Base-by-base conservation (phyloP, 2,113 vertebrate genomes). In the Bufo gargarizans region DNA sequence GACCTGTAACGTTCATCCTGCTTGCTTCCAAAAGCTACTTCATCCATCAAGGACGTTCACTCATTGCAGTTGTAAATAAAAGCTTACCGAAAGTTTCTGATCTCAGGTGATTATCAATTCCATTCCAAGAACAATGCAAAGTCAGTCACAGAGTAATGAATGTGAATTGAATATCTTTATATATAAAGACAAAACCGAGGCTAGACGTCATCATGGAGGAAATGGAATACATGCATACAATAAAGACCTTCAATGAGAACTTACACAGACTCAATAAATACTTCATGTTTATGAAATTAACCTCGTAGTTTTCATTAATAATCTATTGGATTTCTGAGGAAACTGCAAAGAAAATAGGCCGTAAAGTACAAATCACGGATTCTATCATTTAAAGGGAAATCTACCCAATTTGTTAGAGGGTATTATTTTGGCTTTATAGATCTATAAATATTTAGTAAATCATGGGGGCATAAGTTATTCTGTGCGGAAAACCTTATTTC, bases 31-130 rank as follows among this genome's bases (percentile, higher is more conserved):
- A 33, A 6, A 22, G 53, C 50, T 22, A 33, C 10, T n/a, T 33
- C 55, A 59, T 7, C 7, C 79, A 81, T 43, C 79, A 82, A 82
- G 79, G 56, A 82, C 79, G 33, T 82, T 63, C 55, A 14, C 14
- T 61, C 58, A 2, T 82, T 14, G 79, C 58, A 13, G 56, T 82
- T 49, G 79, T 63, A 82, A 61, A 82, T 63, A 45, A 33, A 82
- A 61, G 33, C 33, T 45, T 63, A 17, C 58, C 20, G 79, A 47
- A 9, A 58, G 43, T 61, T 81, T 61, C 58, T 82, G 79, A 63
- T 82, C 63, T 82, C 33, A 82, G 56, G 63, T 82, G 56, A 82
- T 82, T 61, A 82, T 82, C 58, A 82, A 63, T 63, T 82, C 79
- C 16, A 20, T 82, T 63, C 79, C 17, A 82, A 61, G 79, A 82